Percentiles rank a stretch among this genome's conserved stretches.
phyloP scores from a whole-genome alignment of 1,140 invertebrate genomes.

The Drosophila ambigua region DNA sequence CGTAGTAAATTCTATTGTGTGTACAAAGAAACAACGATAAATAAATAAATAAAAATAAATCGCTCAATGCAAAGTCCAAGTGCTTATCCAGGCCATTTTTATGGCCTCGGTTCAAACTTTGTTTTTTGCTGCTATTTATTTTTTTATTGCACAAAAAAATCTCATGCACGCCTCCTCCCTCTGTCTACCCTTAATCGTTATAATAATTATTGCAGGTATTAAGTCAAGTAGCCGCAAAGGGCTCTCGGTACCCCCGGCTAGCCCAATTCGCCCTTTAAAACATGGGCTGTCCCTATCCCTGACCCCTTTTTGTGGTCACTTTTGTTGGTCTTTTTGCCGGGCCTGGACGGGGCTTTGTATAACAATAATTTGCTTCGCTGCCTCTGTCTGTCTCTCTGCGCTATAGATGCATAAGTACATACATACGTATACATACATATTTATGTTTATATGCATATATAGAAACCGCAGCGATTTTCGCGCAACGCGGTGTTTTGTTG shows the following conservation, averaged over 20 bases:
- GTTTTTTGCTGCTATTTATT: constrained; percentile 35
- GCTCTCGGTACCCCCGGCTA: constrained; percentile 33
- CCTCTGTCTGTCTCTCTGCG: constrained; percentile 3
- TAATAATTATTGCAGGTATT: constrained; percentile 82
- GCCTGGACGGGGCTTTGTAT: constrained; percentile 55
- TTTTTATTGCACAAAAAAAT: constrained; percentile 51
- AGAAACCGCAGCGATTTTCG: constrained; percentile 72
- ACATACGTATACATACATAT: constrained; percentile 5
- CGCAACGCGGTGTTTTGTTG: constrained; percentile 68
- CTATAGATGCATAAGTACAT: constrained; percentile 12
- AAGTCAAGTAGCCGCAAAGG: constrained; percentile 78
- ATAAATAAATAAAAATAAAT: constrained; percentile 58
- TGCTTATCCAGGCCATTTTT: constrained; percentile 76
- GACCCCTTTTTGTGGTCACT: constrained; percentile 29
- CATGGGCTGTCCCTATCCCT: constrained; percentile 5
- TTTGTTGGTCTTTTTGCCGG: constrained; percentile 42
- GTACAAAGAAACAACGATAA: constrained; percentile 12
- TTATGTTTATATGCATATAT: constrained; percentile 22
- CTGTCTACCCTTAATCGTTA: constrained; percentile 61
- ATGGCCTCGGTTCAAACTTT: constrained; percentile 58
- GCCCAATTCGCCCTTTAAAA: constrained; percentile 15
- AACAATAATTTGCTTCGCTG: constrained; percentile 64
- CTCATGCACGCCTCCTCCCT: constrained; percentile 19
- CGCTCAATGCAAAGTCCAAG: constrained; percentile 78
- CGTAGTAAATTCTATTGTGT: constrained; percentile 53